Conservation (phyloP, 2,888 invertebrate genomes). For the Bimastos eiseni region DNA sequence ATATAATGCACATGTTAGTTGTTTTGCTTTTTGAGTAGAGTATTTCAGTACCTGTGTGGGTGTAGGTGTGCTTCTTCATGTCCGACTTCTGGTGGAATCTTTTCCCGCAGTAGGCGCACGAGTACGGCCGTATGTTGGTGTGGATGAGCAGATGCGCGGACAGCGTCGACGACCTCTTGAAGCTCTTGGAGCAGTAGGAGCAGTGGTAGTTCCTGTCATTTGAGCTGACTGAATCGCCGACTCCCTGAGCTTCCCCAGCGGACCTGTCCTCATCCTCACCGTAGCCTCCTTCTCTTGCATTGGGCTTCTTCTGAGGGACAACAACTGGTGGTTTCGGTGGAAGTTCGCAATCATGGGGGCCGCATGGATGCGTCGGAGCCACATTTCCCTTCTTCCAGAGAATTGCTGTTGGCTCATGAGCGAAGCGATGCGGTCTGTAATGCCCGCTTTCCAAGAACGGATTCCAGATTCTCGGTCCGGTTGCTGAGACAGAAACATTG, state of each 20-base stretch:
- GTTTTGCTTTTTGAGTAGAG: too few relatives aligned
- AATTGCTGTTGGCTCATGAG: too few relatives aligned
- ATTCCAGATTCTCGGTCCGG: not conserved
- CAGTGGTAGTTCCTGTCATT: constrained; percentile 69
- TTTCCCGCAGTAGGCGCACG: constrained; percentile 97
- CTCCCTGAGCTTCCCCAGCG: not conserved
- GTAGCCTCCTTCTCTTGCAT: not conserved
- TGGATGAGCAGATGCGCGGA: constrained; percentile 96
- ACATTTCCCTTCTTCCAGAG: not conserved
- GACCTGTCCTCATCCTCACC: not conserved
- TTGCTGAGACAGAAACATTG: not conserved
- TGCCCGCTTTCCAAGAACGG: not conserved
- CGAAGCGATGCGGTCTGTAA: not conserved
- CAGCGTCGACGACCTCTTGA: constrained; percentile 91
- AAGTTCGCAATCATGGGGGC: not conserved
- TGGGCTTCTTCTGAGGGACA: not conserved
- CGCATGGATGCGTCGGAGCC: not conserved
- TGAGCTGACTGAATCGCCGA: not conserved
- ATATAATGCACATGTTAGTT: too few relatives aligned
- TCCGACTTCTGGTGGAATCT: constrained; percentile 98
- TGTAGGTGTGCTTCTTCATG: constrained; percentile 99
- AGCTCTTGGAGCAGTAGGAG: constrained; percentile 94
- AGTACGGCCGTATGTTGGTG: constrained; percentile 93
- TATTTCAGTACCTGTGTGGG: constrained; percentile 75
- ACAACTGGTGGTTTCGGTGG: not conserved